Percentiles rank a stretch among this genome's conserved stretches.
phyloP scores from a whole-genome alignment of 2,888 invertebrate species.

The Philereme transversata region DNA sequence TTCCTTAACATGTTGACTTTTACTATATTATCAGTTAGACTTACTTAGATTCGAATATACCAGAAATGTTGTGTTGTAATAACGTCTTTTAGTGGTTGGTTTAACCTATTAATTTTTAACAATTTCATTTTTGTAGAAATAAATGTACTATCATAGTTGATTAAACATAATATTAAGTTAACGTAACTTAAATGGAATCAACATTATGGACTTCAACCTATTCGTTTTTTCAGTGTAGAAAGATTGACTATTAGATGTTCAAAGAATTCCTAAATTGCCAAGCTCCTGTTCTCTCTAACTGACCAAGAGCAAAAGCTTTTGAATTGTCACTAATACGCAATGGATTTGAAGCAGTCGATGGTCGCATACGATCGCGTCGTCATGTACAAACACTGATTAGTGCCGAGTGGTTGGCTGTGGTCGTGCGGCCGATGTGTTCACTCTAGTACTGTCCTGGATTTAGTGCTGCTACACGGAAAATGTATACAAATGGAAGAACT shows the following conservation, averaged over 20 bases:
- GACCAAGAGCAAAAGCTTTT: conserved; percentile 6
- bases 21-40: too few relatives aligned
- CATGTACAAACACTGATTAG: conserved; percentile 60
- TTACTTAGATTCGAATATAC: too few relatives aligned
- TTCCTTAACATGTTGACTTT: too few relatives aligned
- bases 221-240: too few relatives aligned
- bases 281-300: conserved; percentile 4
- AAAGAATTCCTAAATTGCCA: background rate
- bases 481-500: conserved; percentile 34
- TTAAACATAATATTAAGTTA: too few relatives aligned
- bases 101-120: too few relatives aligned
- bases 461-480: conserved; percentile 35
- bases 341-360: conserved; percentile 18
- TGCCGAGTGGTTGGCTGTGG: conserved; percentile 51
- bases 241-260: background rate
- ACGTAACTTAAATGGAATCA: too few relatives aligned
- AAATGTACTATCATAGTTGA: too few relatives aligned
- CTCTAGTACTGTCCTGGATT: conserved; percentile 31
- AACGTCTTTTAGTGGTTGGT: too few relatives aligned
- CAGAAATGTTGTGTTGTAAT: too few relatives aligned
- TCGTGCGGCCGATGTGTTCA: conserved; percentile 42
- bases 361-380: conserved; percentile 38
- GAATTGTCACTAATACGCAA: conserved; percentile 16
- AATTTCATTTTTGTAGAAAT: too few relatives aligned
- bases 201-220: too few relatives aligned